These are phyloP conservation scores for Idaea biselata DNA, from an alignment of 2,888 invertebrate genomes.

Conservation along the genomic window DNA sequence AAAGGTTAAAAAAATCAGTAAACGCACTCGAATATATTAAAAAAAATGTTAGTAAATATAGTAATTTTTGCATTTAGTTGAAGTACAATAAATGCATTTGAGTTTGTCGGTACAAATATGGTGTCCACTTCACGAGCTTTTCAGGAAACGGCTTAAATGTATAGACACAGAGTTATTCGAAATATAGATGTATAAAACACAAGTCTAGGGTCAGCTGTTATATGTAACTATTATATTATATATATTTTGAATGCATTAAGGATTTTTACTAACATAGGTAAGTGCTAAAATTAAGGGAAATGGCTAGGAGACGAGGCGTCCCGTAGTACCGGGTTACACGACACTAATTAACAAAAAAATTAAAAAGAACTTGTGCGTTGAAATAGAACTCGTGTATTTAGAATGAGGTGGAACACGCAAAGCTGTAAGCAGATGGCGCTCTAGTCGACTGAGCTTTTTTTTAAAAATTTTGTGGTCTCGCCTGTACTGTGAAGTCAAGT, in stretches of 20 bases:
- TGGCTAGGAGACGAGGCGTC: slow-evolving; percentile 45
- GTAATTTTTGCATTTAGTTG: slow-evolving; percentile 29
- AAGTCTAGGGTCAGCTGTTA: slow-evolving; percentile 70
- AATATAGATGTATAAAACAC: slow-evolving; percentile 71
- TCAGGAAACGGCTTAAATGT: slow-evolving; percentile 75
- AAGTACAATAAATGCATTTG: slow-evolving; percentile 51
- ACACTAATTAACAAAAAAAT: slow-evolving; percentile 4
- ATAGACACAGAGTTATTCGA: slow-evolving; percentile 76
- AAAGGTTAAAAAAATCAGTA: background rate
- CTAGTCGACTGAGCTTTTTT: too few relatives aligned
- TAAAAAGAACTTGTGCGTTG: slow-evolving; percentile 4
- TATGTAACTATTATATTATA: slow-evolving; percentile 67
- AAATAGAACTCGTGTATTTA: background rate
- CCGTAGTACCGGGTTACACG: slow-evolving; percentile 22
- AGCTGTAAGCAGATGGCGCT: too few relatives aligned
- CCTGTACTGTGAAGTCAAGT: too few relatives aligned
- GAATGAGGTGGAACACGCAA: too few relatives aligned
- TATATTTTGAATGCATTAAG: slow-evolving; percentile 79
- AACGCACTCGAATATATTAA: slow-evolving; percentile 9
- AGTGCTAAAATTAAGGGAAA: slow-evolving; percentile 46
- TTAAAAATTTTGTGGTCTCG: too few relatives aligned
- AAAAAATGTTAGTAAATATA: slow-evolving; percentile 1
- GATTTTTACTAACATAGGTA: slow-evolving; percentile 78
- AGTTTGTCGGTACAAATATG: slow-evolving; percentile 50
- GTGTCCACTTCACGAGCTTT: slow-evolving; percentile 66